These are phyloP conservation scores for Argyresthia goedartella DNA, from an alignment of 2,888 invertebrate genomes.

Conservation along the genomic window DNA sequence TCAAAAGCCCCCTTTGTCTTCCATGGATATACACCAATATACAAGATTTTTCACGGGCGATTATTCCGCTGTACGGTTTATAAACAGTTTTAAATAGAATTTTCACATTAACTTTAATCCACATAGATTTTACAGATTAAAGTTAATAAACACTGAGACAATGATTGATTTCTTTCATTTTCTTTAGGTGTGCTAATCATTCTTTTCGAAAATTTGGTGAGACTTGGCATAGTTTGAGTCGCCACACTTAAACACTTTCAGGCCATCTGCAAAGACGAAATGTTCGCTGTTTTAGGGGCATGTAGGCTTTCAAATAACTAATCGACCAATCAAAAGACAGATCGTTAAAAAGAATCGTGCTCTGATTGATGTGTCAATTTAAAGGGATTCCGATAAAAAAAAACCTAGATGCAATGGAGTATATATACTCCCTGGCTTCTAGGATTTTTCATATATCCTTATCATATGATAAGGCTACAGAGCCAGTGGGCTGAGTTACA, in stretches of 20 bases:
- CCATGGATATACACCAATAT: constrained; percentile 39
- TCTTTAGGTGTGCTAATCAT: constrained; percentile 27
- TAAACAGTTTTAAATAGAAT: constrained; percentile 46
- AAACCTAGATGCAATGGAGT: no score
- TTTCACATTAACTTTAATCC: constrained; percentile 59
- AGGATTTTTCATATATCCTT: no score
- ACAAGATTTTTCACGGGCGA: constrained; percentile 6
- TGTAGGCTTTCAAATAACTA: no score
- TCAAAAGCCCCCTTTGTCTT: constrained; percentile 35
- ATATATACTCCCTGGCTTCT: no score
- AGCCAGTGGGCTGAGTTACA: no score
- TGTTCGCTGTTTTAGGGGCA: no score
- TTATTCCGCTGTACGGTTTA: constrained; percentile 33
- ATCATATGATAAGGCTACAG: no score
- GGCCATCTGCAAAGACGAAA: constrained; percentile 42
- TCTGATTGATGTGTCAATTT: no score
- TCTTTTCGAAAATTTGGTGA: constrained; percentile 40
- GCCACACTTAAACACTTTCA: constrained; percentile 45
- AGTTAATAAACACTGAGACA: constrained; percentile 58
- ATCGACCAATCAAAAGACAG: no score
- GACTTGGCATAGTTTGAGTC: constrained; percentile 35
- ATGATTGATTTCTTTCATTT: constrained; percentile 25
- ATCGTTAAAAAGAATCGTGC: no score
- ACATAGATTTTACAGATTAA: constrained; percentile 37
- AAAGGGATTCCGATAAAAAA: no score